phyloP scores from a whole-genome alignment of 2,113 vertebrate species.

The Oceanites oceanicus region DNA sequence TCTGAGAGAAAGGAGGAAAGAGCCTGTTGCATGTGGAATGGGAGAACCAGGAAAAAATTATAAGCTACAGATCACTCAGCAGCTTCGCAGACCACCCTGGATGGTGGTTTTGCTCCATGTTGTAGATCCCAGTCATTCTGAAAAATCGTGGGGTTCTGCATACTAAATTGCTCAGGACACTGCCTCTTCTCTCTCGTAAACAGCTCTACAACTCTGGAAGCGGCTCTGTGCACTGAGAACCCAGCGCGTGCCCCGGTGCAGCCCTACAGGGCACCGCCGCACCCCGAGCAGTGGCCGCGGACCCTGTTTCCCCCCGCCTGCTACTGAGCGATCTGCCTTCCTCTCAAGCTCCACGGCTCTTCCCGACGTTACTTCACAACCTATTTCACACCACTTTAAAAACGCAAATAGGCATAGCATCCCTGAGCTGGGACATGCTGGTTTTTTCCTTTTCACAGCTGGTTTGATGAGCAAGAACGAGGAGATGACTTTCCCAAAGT shows the following conservation, averaged over 20 bases:
- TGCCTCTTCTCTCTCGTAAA: background rate
- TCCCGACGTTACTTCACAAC: background rate
- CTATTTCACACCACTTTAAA: background rate
- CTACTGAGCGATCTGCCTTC: fast-evolving
- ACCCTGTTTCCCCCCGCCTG: background rate
- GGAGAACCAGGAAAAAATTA: background rate
- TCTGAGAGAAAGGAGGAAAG: background rate
- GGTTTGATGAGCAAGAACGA: background rate
- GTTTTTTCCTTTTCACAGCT: background rate
- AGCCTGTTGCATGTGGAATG: background rate
- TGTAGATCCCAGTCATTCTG: background rate
- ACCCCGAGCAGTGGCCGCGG: background rate
- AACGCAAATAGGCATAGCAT: background rate
- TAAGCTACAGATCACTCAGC: background rate
- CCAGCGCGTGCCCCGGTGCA: background rate
- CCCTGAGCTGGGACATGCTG: background rate
- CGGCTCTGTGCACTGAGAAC: no score
- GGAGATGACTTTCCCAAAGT: background rate
- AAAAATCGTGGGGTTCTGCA: background rate
- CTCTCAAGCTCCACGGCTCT: background rate
- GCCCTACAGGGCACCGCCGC: background rate
- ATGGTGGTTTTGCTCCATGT: background rate
- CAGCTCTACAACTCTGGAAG: background rate
- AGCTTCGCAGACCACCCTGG: background rate
- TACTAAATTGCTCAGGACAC: background rate